Evolutionary conservation across 1,140 invertebrate species (phyloP).

Genomic region (Caenorhabditis brenneri): DNA sequence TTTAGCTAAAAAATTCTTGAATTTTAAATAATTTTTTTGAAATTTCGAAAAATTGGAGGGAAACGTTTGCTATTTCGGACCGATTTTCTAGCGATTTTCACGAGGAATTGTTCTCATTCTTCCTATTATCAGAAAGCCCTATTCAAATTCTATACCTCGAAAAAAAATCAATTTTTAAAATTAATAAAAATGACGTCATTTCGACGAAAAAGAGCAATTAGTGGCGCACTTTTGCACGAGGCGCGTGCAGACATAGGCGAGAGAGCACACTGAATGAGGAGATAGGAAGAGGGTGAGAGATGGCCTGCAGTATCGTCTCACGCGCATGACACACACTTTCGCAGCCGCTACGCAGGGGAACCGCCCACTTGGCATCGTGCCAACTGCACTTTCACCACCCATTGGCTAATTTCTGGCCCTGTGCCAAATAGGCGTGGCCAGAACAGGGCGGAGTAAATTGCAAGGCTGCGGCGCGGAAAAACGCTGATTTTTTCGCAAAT

Average conservation of each 20-base stretch:
- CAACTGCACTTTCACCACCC: neutral
- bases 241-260: neutral
- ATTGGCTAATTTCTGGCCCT: neutral
- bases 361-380: constrained; percentile 24
- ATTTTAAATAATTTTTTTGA: neutral
- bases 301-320: constrained; percentile 5
- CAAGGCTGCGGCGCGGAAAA: neutral
- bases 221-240: constrained; percentile 18
- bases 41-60: neutral
- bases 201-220: constrained; percentile 37
- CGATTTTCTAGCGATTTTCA: neutral
- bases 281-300: neutral
- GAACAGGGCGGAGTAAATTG: neutral
- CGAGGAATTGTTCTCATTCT: neutral
- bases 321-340: constrained; percentile 27
- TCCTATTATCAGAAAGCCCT: neutral
- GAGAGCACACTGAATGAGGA: neutral
- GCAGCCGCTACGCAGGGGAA: constrained; percentile 8
- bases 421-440: neutral
- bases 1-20: too few relatives aligned
- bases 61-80: too few relatives aligned
- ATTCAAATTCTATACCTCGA: neutral
- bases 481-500: neutral
- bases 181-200: constrained; percentile 31
- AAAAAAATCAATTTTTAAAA: constrained; percentile 3